phyloP scores from a whole-genome alignment of 2,113 vertebrate genomes.

The Oncorhynchus mykiss region DNA sequence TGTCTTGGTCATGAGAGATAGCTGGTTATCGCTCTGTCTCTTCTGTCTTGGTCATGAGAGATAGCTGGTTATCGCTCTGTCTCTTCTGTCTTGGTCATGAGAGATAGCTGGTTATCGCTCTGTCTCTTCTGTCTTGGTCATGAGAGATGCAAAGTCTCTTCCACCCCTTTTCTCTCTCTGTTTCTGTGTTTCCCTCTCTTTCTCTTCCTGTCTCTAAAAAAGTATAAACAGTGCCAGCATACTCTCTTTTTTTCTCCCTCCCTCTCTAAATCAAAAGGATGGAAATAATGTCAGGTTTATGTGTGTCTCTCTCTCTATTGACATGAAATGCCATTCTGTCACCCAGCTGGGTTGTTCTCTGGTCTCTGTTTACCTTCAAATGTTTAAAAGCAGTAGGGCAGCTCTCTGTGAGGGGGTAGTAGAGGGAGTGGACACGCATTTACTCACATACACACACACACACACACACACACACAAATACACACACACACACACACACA shows the following conservation, averaged over 20 bases:
- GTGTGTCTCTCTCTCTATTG: background rate
- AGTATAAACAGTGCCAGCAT: background rate
- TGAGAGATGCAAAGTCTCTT: too few species aligned
- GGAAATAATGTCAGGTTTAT: background rate
- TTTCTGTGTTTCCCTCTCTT: too few species aligned
- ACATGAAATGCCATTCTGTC: constrained; percentile 8
- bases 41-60: too few species aligned
- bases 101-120: too few species aligned
- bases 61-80: constrained; percentile 12
- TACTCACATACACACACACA: background rate
- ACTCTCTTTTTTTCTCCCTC: too few species aligned
- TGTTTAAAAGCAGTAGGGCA: constrained; percentile 41
- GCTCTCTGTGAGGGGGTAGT: constrained; percentile 37
- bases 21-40: too few species aligned
- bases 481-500: too few species aligned
- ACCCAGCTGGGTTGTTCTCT: too few species aligned
- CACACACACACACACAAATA: background rate
- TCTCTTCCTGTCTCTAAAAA: background rate
- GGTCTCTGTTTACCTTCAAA: constrained; percentile 40
- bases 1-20: background rate
- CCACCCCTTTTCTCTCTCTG: too few species aligned
- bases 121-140: too few species aligned
- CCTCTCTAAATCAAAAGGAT: background rate
- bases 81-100: background rate
- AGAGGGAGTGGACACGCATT: constrained; percentile 7